phyloP scores from a whole-genome alignment of 2,888 invertebrate genomes.

The Polyommatus icarus region DNA sequence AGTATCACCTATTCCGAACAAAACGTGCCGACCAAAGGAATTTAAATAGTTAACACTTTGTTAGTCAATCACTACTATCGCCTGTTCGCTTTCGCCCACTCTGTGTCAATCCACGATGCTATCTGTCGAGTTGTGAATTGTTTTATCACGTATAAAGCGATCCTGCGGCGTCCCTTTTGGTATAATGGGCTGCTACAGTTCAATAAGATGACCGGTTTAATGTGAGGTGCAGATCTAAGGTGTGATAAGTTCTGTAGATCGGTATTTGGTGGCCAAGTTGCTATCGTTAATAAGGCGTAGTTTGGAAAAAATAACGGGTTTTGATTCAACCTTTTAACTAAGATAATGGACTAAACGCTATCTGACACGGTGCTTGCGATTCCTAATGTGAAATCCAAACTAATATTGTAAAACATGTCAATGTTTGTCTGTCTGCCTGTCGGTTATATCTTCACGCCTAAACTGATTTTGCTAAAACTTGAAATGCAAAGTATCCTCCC shows the following conservation, averaged over 20 bases:
- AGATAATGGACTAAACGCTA: too few relatives aligned
- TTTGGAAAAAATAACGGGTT: too few relatives aligned
- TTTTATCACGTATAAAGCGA: conserved; percentile 26
- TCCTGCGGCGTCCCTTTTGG: conserved; percentile 10
- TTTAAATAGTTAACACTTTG: conserved; percentile 51
- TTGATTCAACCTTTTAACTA: too few relatives aligned
- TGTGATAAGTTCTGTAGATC: background rate
- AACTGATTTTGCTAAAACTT: too few relatives aligned
- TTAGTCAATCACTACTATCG: conserved; percentile 53
- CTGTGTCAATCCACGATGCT: conserved; percentile 55
- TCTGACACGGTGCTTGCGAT: too few relatives aligned
- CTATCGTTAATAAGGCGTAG: too few relatives aligned
- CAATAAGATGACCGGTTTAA: conserved; percentile 11
- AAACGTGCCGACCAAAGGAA: background rate
- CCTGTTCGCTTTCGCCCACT: conserved; percentile 53
- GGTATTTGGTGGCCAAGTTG: too few relatives aligned
- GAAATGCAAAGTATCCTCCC: too few relatives aligned
- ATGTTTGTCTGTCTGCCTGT: too few relatives aligned
- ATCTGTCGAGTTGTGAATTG: conserved; percentile 39
- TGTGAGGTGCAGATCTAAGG: background rate
- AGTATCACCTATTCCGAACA: background rate
- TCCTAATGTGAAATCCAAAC: too few relatives aligned
- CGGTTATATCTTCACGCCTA: too few relatives aligned
- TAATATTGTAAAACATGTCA: too few relatives aligned
- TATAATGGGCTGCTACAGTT: conserved; percentile 24